phyloP scores from a whole-genome alignment of 2,113 vertebrate species.

The Paraplagusia blochii region DNA sequence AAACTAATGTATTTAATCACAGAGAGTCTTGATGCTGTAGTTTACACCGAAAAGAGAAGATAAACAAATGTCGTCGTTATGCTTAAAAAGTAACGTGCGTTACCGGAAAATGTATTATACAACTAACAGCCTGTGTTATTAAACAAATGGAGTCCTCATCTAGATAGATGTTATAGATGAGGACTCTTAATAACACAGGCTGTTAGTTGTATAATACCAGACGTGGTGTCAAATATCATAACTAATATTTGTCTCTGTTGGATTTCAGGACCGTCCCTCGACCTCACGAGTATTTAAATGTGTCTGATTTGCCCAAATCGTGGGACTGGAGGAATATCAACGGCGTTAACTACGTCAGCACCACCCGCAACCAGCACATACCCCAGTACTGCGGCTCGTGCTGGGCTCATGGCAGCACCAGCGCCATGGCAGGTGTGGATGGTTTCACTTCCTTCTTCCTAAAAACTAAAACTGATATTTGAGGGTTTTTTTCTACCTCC shows the following conservation, averaged over 20 bases:
- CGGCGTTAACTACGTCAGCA: conserved; percentile 85
- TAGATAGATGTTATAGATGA: too few species aligned
- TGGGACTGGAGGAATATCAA: conserved; percentile 94
- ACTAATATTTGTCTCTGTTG: background rate
- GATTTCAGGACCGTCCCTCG: conserved; percentile 69
- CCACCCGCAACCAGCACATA: conserved; percentile 96
- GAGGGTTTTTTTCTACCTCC: background rate
- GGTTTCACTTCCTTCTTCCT: conserved; percentile 14
- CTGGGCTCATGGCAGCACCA: conserved; percentile 97
- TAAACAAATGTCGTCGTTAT: too few species aligned
- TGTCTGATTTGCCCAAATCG: conserved; percentile 72
- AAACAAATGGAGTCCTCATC: too few species aligned
- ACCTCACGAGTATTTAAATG: conserved; percentile 82
- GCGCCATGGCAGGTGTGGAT: conserved; percentile 86
- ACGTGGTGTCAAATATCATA: too few species aligned
- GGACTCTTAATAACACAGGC: too few species aligned
- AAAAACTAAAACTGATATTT: background rate
- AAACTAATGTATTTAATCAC: too few species aligned
- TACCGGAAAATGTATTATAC: too few species aligned
- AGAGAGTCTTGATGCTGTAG: too few species aligned
- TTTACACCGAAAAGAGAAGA: too few species aligned
- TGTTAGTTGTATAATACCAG: too few species aligned
- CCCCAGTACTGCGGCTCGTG: conserved; percentile 98
- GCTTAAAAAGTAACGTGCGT: too few species aligned
- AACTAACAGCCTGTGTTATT: too few species aligned